phyloP scores from a whole-genome alignment of 2,797 vertebrate species.

The Micrastur ruficollis region DNA sequence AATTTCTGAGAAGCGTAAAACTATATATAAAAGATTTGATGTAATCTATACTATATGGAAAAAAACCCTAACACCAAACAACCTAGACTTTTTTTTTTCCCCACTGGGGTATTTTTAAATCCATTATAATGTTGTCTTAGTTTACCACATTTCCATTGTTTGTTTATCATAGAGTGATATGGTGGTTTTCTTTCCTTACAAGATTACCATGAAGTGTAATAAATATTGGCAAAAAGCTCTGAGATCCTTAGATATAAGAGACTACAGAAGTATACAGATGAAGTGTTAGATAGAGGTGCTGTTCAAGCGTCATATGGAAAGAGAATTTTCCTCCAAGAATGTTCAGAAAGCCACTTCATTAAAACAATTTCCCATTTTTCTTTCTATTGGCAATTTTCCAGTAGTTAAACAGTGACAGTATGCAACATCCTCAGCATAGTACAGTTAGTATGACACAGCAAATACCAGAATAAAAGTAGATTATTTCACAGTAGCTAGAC shows the following conservation, averaged over 20 bases:
- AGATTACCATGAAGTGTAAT: neutral
- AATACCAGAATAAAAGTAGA: neutral
- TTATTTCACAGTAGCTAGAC: neutral
- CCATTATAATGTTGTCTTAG: neutral
- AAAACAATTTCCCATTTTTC: constrained; percentile 18
- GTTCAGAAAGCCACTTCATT: constrained; percentile 1
- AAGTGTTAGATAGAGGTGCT: neutral
- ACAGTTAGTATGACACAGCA: neutral
- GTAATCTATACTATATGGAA: neutral
- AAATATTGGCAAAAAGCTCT: neutral
- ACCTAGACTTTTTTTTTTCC: neutral
- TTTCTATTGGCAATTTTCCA: neutral
- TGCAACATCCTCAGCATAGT: neutral
- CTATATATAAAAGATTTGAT: neutral
- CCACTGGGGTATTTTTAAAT: neutral
- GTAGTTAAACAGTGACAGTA: neutral
- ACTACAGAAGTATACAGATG: neutral
- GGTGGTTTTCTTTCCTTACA: neutral
- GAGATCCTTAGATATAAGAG: neutral
- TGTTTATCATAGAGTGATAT: neutral
- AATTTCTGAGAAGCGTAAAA: neutral
- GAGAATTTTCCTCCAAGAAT: neutral
- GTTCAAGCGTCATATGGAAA: neutral
- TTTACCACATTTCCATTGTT: neutral
- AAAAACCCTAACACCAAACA: neutral